Conservation (phyloP, 2,113 vertebrate genomes). For the Callionymus lyra region DNA sequence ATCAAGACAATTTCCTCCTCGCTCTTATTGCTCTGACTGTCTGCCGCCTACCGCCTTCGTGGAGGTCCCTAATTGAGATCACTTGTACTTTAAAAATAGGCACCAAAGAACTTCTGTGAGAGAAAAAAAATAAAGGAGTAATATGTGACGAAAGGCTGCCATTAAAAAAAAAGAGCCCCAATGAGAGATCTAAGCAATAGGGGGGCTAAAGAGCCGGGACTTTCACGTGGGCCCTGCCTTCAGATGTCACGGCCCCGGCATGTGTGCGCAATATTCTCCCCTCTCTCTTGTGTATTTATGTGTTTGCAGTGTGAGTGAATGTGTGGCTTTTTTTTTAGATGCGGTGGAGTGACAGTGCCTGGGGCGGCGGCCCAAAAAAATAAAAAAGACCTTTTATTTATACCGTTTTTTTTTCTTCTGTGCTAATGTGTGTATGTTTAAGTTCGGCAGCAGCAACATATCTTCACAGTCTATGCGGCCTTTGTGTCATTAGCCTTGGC, state of each 20-base stretch:
- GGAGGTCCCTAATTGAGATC: constrained; percentile 82
- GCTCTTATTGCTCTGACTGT: constrained; percentile 72
- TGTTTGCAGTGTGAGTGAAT: constrained; percentile 7
- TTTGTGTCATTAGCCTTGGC: constrained; percentile 41
- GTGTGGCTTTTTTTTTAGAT: constrained; percentile 35
- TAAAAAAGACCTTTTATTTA: too few relatives aligned
- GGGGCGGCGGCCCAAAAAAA: constrained; percentile 28
- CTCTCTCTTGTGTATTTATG: constrained; percentile 14
- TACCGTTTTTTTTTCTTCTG: constrained; percentile 48
- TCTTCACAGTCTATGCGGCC: constrained; percentile 17
- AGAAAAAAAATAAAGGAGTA: constrained; percentile 64
- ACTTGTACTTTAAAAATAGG: constrained; percentile 77
- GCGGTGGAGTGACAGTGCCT: constrained; percentile 42
- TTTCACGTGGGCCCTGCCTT: constrained; percentile 38
- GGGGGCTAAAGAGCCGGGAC: constrained; percentile 32
- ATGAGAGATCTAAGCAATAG: constrained; percentile 42
- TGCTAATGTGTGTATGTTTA: constrained; percentile 22
- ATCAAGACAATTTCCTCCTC: constrained; percentile 72
- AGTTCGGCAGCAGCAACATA: constrained; percentile 26
- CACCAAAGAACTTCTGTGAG: constrained; percentile 70
- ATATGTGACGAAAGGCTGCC: constrained; percentile 60
- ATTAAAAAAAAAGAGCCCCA: constrained; percentile 64
- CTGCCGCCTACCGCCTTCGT: constrained; percentile 73
- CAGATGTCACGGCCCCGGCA: constrained; percentile 28
- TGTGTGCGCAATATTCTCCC: constrained; percentile 21